phyloP scores from a whole-genome alignment of 2,888 invertebrate species.

The Drosophila phalerata region DNA sequence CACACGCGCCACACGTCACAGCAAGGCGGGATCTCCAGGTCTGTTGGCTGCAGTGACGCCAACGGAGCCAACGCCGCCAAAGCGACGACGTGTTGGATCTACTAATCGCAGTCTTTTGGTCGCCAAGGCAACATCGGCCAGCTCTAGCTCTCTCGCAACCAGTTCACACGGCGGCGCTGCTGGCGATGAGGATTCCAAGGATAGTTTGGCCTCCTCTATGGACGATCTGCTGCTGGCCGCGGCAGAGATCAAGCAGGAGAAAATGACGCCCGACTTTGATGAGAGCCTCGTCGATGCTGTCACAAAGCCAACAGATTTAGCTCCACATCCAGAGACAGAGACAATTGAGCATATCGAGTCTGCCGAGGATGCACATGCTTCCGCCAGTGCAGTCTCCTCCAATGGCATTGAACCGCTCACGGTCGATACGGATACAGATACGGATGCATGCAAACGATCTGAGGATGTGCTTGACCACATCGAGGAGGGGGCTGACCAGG shows the following conservation, averaged over 20 bases:
- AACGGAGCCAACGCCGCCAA: conserved; percentile 46
- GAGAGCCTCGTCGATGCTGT: conserved; percentile 37
- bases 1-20: conserved; percentile 76
- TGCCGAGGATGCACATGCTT: conserved; percentile 11
- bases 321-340: background rate
- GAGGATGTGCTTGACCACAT: background rate
- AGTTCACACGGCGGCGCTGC: conserved; percentile 40
- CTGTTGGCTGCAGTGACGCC: conserved; percentile 40
- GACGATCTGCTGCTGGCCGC: conserved; percentile 77
- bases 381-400: conserved; percentile 21
- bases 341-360: conserved; percentile 1
- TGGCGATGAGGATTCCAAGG: conserved; percentile 83
- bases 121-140: conserved; percentile 57
- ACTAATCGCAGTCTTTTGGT: conserved; percentile 39
- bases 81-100: conserved; percentile 62
- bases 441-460: background rate
- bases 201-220: conserved; percentile 82
- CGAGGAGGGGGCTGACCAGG: background rate
- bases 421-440: conserved; percentile 68
- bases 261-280: conserved; percentile 67
- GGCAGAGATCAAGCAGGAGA: conserved; percentile 78
- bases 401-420: conserved; percentile 71
- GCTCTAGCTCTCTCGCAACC: conserved; percentile 47
- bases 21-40: conserved; percentile 74
- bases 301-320: background rate